A percentile compares a stretch with the other conserved stretches of the same genome.
Conservation (phyloP, 2,113 vertebrate genomes). For the Nipponia nippon region DNA sequence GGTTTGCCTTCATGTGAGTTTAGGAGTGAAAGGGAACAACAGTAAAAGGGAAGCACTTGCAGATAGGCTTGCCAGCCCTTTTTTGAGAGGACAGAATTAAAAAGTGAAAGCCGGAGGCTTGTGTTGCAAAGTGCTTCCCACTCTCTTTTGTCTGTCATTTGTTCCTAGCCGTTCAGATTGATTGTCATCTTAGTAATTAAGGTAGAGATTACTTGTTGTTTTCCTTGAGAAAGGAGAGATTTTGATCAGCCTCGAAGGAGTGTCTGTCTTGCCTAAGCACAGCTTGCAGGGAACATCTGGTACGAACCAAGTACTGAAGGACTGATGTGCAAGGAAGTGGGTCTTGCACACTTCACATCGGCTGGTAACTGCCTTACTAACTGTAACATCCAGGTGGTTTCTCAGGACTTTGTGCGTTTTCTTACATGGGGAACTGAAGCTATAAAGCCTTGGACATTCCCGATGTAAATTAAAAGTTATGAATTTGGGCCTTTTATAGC, state of each 20-base stretch:
- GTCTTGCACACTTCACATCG: rapidly evolving
- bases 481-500: background rate
- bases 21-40: background rate
- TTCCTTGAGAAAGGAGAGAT: background rate
- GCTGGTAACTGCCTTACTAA: background rate
- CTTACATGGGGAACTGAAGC: background rate
- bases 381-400: background rate
- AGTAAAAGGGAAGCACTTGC: rapidly evolving
- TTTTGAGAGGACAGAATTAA: background rate
- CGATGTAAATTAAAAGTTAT: background rate
- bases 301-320: background rate
- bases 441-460: background rate
- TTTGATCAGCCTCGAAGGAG: background rate
- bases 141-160: background rate
- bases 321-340: rapidly evolving
- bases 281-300: background rate
- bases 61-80: background rate
- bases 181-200: background rate
- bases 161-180: background rate
- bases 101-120: background rate
- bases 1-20: background rate
- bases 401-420: background rate
- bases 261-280: background rate
- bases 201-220: background rate
- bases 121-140: background rate